These are phyloP conservation scores for Lycocerus yunnanus DNA, from an alignment of 2,888 invertebrate species.

Conservation along the genomic window DNA sequence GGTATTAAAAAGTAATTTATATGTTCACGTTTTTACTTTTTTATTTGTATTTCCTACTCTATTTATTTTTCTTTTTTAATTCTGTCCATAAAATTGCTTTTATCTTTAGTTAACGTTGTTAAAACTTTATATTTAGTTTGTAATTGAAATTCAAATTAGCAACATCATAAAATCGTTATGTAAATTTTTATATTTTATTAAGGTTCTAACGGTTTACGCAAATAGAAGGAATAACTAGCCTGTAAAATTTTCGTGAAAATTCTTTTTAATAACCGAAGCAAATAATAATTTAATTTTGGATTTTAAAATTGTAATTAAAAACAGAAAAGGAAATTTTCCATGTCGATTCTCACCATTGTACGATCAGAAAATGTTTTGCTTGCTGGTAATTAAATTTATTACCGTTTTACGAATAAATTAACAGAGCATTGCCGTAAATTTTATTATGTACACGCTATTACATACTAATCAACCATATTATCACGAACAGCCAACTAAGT, in stretches of 20 bases:
- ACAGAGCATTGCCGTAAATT: constrained; percentile 28
- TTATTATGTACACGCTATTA: constrained; percentile 23
- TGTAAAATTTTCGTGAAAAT: constrained; percentile 12
- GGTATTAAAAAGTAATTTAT: constrained; percentile 57
- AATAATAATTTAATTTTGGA: constrained; percentile 21
- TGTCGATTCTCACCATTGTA: constrained; percentile 13
- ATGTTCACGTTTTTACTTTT: constrained; percentile 48
- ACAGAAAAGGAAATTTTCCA: constrained; percentile 5
- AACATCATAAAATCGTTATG: not conserved
- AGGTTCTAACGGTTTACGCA: constrained; percentile 4
- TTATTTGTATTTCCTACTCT: constrained; percentile 32
- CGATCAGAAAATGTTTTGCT: constrained; percentile 13
- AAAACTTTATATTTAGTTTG: constrained; percentile 20
- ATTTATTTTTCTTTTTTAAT: constrained; percentile 41
- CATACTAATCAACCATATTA: constrained; percentile 24
- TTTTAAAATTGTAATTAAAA: constrained; percentile 16
- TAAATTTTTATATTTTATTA: constrained; percentile 6
- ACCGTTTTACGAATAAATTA: constrained; percentile 22
- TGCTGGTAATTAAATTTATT: constrained; percentile 27
- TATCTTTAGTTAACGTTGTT: constrained; percentile 38
- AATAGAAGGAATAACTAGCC: constrained; percentile 2
- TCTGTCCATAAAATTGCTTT: constrained; percentile 32
- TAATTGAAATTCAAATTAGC: constrained; percentile 15
- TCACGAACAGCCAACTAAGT: constrained; percentile 22
- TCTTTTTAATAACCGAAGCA: constrained; percentile 15